These are phyloP conservation scores for Varanus salvator DNA, from an alignment of 2,113 vertebrate species.

Conservation along the genomic window DNA sequence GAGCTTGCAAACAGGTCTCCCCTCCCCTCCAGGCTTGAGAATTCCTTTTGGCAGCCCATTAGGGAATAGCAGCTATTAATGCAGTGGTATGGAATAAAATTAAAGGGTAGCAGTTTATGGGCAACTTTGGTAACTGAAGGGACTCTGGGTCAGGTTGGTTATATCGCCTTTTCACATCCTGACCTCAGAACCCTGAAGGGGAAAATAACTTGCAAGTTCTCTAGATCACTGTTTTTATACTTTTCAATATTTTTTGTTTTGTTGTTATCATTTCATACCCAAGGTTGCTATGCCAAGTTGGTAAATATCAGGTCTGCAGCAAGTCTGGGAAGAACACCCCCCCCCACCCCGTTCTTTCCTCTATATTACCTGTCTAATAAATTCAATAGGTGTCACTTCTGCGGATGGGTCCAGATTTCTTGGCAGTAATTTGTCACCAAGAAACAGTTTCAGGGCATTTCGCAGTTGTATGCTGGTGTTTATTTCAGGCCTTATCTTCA, in stretches of 20 bases:
- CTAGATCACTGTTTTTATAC: neutral
- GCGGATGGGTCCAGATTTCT: constrained; percentile 62
- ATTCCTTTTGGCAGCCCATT: no score
- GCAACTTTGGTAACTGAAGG: neutral
- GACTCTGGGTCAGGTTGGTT: neutral
- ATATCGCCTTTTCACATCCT: neutral
- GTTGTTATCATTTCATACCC: constrained; percentile 45
- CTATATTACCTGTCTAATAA: constrained; percentile 63
- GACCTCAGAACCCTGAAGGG: neutral
- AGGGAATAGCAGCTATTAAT: no score
- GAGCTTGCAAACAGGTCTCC: neutral
- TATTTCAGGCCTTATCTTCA: constrained; percentile 72
- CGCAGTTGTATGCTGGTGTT: constrained; percentile 61
- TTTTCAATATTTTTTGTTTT: constrained; percentile 46
- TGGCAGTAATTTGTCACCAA: constrained; percentile 66
- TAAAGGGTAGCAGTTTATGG: no score
- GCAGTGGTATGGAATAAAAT: neutral
- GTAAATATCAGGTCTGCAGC: constrained; percentile 57
- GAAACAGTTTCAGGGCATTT: constrained; percentile 64
- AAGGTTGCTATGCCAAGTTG: constrained; percentile 52
- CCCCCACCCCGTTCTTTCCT: constrained; percentile 15
- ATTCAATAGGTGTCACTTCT: constrained; percentile 70
- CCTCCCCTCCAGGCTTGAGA: no score
- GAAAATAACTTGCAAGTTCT: fast-evolving
- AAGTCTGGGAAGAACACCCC: neutral